A percentile compares a stretch with the other conserved stretches of the same genome.
Conservation (phyloP, 2,888 invertebrate species). For the Malthinus flaveolus region DNA sequence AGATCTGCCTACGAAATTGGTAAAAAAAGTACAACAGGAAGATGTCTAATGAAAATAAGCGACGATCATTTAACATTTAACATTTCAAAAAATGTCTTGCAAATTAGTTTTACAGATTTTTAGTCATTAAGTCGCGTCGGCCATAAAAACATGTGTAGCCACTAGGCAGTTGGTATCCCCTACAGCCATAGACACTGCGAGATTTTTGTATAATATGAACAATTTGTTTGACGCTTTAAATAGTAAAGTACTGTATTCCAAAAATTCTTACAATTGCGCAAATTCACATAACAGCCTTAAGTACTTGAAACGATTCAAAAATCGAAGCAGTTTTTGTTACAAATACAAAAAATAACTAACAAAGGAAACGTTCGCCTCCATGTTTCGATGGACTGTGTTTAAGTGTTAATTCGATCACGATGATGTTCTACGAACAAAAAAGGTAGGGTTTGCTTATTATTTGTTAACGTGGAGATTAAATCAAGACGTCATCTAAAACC, state of each 20-base stretch:
- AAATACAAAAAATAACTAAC: background rate
- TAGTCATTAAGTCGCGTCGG: conserved; percentile 6
- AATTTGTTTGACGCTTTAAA: conserved; percentile 12
- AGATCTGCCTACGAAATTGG: no score
- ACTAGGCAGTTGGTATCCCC: conserved; percentile 5
- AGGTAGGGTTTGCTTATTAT: background rate
- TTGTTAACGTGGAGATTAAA: no score
- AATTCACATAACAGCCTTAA: no score
- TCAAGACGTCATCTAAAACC: no score
- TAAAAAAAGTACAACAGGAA: no score
- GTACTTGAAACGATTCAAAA: background rate
- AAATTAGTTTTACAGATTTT: conserved; percentile 12
- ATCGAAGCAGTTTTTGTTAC: background rate
- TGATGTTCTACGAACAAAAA: background rate
- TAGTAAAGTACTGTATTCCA: background rate
- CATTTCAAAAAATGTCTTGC: conserved; percentile 14
- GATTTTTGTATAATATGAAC: conserved; percentile 8
- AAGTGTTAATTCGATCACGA: no score
- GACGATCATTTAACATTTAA: conserved; percentile 13
- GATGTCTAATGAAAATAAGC: conserved; percentile 7
- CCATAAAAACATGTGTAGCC: conserved; percentile 3
- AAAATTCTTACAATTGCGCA: conserved; percentile 1
- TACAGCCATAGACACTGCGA: conserved; percentile 10
- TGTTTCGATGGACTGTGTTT: background rate
- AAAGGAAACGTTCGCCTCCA: background rate